These are phyloP conservation scores for Bhutanitis thaidina DNA, from an alignment of 2,888 invertebrate species.

Conservation along the genomic window DNA sequence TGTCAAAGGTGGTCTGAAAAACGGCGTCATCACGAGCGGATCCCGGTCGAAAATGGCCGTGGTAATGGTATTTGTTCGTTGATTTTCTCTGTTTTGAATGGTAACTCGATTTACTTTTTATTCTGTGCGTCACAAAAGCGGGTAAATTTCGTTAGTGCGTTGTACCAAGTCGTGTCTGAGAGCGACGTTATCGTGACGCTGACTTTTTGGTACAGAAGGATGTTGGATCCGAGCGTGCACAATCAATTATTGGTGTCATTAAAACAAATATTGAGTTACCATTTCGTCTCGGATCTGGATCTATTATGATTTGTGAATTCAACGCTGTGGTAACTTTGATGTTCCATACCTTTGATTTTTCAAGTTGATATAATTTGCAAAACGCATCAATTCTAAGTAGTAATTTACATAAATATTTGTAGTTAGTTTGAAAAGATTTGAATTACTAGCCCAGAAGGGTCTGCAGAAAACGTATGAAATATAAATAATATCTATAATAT, in stretches of 20 bases:
- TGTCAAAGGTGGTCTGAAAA: constrained; percentile 49
- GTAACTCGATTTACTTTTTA: constrained; percentile 80
- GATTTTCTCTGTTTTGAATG: constrained; percentile 75
- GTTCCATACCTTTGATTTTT: no score
- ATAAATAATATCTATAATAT: no score
- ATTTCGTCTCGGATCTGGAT: constrained; percentile 44
- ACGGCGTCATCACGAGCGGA: constrained; percentile 70
- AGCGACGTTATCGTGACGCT: constrained; percentile 48
- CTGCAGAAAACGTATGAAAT: no score
- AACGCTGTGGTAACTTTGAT: background rate
- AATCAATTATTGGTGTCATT: constrained; percentile 70
- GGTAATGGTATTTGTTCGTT: constrained; percentile 75
- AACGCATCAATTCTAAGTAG: no score
- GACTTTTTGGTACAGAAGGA: constrained; percentile 35
- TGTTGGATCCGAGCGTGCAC: constrained; percentile 41
- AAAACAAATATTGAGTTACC: constrained; percentile 74
- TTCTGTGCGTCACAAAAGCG: constrained; percentile 56
- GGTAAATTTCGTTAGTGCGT: constrained; percentile 71
- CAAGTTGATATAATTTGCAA: no score
- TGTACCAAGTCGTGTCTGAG: constrained; percentile 48
- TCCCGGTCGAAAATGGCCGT: constrained; percentile 71
- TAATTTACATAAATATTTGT: no score
- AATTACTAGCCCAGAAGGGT: no score
- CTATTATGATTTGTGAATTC: constrained; percentile 10
- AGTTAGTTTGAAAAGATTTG: no score